phyloP scores from a whole-genome alignment of 1,140 invertebrate species.

The Orussus abietinus region DNA sequence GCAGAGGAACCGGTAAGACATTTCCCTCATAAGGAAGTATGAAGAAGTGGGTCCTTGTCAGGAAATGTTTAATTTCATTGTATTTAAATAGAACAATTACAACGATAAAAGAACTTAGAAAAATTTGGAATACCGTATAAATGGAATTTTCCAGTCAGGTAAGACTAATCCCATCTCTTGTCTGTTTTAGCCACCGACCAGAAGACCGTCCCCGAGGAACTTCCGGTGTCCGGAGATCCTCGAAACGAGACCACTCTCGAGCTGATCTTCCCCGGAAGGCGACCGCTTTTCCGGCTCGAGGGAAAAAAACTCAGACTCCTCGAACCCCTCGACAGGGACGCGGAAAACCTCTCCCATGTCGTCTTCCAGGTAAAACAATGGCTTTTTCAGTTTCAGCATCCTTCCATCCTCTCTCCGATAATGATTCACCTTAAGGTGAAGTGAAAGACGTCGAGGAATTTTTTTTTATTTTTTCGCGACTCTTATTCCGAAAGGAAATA shows the following conservation, averaged over 20 bases:
- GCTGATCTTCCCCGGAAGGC: constrained; percentile 72
- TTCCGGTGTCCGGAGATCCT: constrained; percentile 80
- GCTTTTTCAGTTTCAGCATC: not conserved
- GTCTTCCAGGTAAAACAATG: constrained; percentile 71
- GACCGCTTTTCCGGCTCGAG: constrained; percentile 72
- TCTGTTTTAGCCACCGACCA: constrained; percentile 72
- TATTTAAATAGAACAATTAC: too few relatives aligned
- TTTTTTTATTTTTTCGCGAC: constrained; percentile 1
- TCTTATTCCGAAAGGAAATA: constrained; percentile 9
- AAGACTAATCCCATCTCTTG: constrained; percentile 7
- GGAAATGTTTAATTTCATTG: too few relatives aligned
- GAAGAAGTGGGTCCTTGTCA: too few relatives aligned
- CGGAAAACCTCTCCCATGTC: constrained; percentile 79
- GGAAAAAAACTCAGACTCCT: constrained; percentile 78
- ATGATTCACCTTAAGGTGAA: not conserved
- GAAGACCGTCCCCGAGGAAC: constrained; percentile 69
- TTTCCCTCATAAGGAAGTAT: too few relatives aligned
- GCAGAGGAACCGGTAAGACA: constrained; percentile 80
- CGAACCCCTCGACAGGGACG: constrained; percentile 79
- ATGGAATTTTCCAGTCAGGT: constrained; percentile 8
- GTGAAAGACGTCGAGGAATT: not conserved
- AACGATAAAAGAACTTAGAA: not conserved
- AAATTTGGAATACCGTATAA: not conserved
- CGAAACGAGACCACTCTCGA: constrained; percentile 74
- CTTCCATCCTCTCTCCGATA: not conserved